Conservation (phyloP, 2,797 vertebrate species). For the Eospalax fontanierii region DNA sequence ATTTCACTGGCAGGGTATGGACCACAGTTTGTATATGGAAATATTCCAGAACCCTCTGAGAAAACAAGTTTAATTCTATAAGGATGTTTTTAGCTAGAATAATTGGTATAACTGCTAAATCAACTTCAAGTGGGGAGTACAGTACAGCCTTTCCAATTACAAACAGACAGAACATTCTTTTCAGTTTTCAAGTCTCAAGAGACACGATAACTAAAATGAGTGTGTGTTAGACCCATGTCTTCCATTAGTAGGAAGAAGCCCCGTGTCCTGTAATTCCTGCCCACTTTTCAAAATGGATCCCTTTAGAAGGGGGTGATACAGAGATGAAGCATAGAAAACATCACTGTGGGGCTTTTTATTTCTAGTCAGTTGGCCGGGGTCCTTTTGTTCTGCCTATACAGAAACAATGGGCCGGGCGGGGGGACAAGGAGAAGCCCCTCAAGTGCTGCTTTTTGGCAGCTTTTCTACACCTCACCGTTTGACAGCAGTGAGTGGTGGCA, state of each 20-base stretch:
- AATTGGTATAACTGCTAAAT: not conserved
- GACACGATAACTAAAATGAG: not conserved
- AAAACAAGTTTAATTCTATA: not conserved
- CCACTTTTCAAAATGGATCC: constrained; percentile 13
- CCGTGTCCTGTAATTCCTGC: constrained; percentile 8
- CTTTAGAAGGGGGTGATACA: constrained; percentile 45
- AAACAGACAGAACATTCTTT: not conserved
- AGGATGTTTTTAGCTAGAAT: not conserved
- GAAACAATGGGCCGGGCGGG: not conserved
- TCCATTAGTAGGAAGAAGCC: constrained; percentile 18
- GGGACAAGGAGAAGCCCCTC: no score
- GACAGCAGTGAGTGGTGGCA: not conserved
- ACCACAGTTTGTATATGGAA: not conserved
- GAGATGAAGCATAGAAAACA: constrained; percentile 69
- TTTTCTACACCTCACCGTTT: not conserved
- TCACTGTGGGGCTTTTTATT: not conserved
- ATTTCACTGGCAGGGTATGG: not conserved
- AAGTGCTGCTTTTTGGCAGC: not conserved
- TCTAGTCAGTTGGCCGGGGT: not conserved
- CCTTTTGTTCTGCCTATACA: not conserved
- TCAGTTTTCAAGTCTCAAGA: constrained; percentile 20
- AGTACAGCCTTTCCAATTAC: not conserved
- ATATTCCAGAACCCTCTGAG: not conserved
- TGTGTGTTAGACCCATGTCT: not conserved
- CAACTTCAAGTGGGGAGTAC: not conserved